Percentiles rank a stretch among this genome's conserved stretches.
Conservation (phyloP, 2,888 invertebrate species). For the Thecocarcelia acutangulata region DNA sequence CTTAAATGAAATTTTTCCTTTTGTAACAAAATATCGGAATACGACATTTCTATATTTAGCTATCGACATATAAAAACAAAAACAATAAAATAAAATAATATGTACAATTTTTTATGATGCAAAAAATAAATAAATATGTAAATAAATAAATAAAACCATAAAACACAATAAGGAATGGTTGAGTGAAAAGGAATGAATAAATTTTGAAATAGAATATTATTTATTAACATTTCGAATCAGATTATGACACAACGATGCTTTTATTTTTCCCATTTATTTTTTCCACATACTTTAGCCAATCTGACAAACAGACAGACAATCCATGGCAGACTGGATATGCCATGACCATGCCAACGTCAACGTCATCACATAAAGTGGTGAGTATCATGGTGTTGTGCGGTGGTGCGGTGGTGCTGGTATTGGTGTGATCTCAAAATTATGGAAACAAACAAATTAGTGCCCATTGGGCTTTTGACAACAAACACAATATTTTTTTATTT, state of each 20-base stretch:
- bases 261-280: constrained; percentile 18
- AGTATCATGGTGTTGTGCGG: constrained; percentile 30
- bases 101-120: constrained; percentile 27
- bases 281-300: not conserved
- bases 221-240: constrained; percentile 54
- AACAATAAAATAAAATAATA: too few species aligned
- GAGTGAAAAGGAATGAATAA: constrained; percentile 46
- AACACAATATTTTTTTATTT: constrained; percentile 26
- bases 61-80: too few species aligned
- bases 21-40: too few species aligned
- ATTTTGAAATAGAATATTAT: constrained; percentile 46
- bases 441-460: constrained; percentile 58
- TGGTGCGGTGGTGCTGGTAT: not conserved
- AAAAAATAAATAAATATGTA: constrained; percentile 3
- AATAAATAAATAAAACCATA: not conserved
- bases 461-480: constrained; percentile 60
- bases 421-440: constrained; percentile 28
- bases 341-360: not conserved
- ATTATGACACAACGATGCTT: constrained; percentile 57
- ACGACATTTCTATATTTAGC: too few species aligned
- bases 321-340: not conserved
- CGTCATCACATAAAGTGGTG: constrained; percentile 11
- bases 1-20: too few species aligned
- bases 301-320: not conserved
- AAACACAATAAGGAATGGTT: constrained; percentile 21